Evolutionary conservation across 2,888 invertebrate genomes (phyloP), one percentile per base, ranked within the genome.

Genomic region (Aphodius sticticus): DNA sequence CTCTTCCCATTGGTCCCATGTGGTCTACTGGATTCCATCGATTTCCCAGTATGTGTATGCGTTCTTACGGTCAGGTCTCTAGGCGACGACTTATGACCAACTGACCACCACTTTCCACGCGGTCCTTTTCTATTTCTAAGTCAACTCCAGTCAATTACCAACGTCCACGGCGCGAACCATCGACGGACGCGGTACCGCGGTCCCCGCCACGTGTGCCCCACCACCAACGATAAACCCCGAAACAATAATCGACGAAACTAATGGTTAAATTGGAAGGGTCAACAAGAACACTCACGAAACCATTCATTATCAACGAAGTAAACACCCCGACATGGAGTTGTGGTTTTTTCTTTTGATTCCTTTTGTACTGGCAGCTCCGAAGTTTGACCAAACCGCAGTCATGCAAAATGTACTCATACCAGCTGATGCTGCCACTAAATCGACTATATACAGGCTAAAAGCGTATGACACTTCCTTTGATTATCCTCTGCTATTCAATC

Each of bases 391-490:
- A 81, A 93, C 95, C 85, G 95, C 96, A 83, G 92, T 95, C 86
- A 95, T 97, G 94, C 92, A 95, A 86, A 92, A 95, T 84, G 94
- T 96, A 82, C 91, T 96, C 79, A 93, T 97, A 80, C 97, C 97
- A 78, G 93, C 95, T 76, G 96, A 96, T 89, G 95, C 96, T 76
- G 92, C 94, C 85, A 93, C 95, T 85, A 95, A 95, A 85, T 94
- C 96, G 79, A 94, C 96, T 87, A 94, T 97, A 89, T 97, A 97
- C 91, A 92, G 96, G 85, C 92, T 97, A 85, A 93, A 96, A 86
- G 97, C 96, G 82, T 95, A 95, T 84, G 97, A 97, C 88, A 94
- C 96, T 80, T 95, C 96, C 89, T 95, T 95, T 88, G 96, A 96
- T 90, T 96, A 96, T 90, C 97, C 97, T 80, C 90, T 97, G 85